Conservation (phyloP, 2,797 vertebrate species). For the Schizothorax lantsangensis region DNA sequence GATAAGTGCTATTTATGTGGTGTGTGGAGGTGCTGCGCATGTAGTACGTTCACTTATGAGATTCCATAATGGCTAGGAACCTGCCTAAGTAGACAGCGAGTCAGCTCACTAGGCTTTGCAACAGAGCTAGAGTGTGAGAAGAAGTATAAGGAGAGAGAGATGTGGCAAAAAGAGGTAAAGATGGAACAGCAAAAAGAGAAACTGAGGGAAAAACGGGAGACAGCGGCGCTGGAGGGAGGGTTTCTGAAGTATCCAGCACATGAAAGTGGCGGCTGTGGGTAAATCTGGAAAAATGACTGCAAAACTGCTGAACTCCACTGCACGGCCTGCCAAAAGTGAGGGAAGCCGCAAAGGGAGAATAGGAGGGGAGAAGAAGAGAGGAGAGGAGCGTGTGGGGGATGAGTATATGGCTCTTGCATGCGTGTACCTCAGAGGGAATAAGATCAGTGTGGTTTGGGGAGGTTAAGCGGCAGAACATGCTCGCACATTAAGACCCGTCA, state of each 20-base stretch:
- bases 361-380: constrained; percentile 52
- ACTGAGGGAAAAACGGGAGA: constrained; percentile 30
- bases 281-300: constrained; percentile 65
- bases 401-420: constrained; percentile 60
- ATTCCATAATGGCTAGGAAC: background rate
- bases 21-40: background rate
- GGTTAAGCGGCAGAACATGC: constrained; percentile 79
- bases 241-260: constrained; percentile 57
- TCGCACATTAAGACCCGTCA: constrained; percentile 76
- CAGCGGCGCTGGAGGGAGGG: constrained; percentile 19
- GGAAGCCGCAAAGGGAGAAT: constrained; percentile 52
- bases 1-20: background rate
- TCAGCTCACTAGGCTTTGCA: background rate
- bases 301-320: constrained; percentile 62
- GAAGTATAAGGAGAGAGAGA: constrained; percentile 16
- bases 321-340: constrained; percentile 57
- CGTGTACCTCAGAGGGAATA: constrained; percentile 50
- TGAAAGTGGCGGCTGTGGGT: constrained; percentile 65
- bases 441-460: constrained; percentile 65
- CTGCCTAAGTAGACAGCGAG: background rate
- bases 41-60: too few relatives aligned
- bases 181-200: constrained; percentile 24
- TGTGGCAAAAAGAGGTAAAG: constrained; percentile 33
- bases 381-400: constrained; percentile 56
- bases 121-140: background rate